phyloP scores from a whole-genome alignment of 2,888 invertebrate genomes.

The Macroteleia sp. region DNA sequence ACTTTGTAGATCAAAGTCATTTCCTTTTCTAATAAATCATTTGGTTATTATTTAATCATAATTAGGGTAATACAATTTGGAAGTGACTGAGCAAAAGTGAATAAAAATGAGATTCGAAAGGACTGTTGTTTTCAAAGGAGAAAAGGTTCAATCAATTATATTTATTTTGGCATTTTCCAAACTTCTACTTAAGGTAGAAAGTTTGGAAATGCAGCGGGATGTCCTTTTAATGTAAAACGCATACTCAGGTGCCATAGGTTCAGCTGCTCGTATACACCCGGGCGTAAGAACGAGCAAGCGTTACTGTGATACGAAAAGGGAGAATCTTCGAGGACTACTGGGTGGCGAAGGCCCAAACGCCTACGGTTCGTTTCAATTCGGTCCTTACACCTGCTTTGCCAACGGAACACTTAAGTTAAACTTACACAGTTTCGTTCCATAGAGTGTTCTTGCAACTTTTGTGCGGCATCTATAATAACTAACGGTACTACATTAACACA shows the following conservation, averaged over 20 bases:
- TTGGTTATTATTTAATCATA: conserved; percentile 22
- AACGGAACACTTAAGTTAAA: conserved; percentile 24
- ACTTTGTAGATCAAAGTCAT: conserved; percentile 24
- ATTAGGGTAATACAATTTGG: conserved; percentile 30
- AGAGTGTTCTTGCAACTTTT: too few relatives aligned
- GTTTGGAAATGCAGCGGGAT: conserved; percentile 38
- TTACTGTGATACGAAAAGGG: conserved; percentile 55
- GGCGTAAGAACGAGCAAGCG: conserved; percentile 63
- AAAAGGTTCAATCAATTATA: conserved; percentile 25
- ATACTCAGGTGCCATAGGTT: conserved; percentile 77
- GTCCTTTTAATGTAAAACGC: conserved; percentile 43
- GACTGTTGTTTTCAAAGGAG: conserved; percentile 4
- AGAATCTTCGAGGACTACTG: conserved; percentile 75
- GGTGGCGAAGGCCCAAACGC: conserved; percentile 70
- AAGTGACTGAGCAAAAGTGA: conserved; percentile 29
- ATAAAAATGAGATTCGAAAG: conserved; percentile 14
- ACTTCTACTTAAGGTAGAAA: conserved; percentile 1
- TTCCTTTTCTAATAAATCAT: conserved; percentile 51
- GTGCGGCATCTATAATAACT: too few relatives aligned
- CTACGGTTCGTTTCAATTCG: conserved; percentile 78
- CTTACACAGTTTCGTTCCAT: background rate
- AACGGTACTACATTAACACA: too few relatives aligned
- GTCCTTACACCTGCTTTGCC: conserved; percentile 57
- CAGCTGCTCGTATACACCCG: conserved; percentile 75
- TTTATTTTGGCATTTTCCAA: conserved; percentile 24